phyloP scores from a whole-genome alignment of 1,140 invertebrate genomes.

The Tachypleus tridentatus region DNA sequence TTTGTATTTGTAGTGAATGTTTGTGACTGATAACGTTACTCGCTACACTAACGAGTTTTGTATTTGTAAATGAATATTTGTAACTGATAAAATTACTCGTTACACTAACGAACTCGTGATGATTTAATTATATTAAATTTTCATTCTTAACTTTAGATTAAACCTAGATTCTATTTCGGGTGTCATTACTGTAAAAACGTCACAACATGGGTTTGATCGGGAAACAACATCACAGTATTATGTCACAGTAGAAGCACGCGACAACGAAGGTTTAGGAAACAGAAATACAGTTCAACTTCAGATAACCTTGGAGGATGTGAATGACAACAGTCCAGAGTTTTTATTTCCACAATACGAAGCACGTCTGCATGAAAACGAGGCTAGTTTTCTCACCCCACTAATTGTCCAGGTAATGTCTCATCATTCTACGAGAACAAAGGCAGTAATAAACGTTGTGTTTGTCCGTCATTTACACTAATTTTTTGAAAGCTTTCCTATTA shows the following conservation, averaged over 20 bases:
- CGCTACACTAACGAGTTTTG: too few relatives aligned
- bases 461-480: too few relatives aligned
- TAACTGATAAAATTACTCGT: too few relatives aligned
- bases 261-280: constrained; percentile 73
- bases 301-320: constrained; percentile 73
- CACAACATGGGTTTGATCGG: constrained; percentile 61
- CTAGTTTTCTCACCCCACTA: constrained; percentile 59
- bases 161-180: constrained; percentile 66
- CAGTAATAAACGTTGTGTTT: too few relatives aligned
- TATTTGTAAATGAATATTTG: too few relatives aligned
- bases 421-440: too few relatives aligned
- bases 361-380: constrained; percentile 63
- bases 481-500: too few relatives aligned
- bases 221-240: constrained; percentile 75
- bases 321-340: constrained; percentile 74
- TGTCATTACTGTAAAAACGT: constrained; percentile 58
- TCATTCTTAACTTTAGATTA: constrained; percentile 45
- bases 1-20: too few relatives aligned
- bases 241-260: constrained; percentile 80
- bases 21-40: too few relatives aligned
- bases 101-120: too few relatives aligned
- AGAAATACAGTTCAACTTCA: constrained; percentile 73
- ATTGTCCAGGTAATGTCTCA: constrained; percentile 52
- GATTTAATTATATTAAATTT: too few relatives aligned
- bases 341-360: constrained; percentile 70